Percentiles rank a stretch among this genome's conserved stretches.
phyloP scores from a whole-genome alignment of 2,797 vertebrate species.

The Tympanoctomys barrerae region DNA sequence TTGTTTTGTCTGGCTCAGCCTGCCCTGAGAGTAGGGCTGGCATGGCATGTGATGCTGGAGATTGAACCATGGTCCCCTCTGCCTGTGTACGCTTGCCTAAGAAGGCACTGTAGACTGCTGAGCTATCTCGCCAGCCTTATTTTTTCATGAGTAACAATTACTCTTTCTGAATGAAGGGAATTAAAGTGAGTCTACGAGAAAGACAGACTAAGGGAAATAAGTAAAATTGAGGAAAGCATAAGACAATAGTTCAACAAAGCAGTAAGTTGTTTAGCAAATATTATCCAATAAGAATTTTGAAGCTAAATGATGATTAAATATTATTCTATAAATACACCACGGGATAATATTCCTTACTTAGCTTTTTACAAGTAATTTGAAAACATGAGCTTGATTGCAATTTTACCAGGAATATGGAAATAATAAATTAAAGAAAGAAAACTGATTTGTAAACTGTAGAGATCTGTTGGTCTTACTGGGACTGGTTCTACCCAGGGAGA shows the following conservation, averaged over 20 bases:
- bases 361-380: background rate
- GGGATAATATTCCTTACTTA: background rate
- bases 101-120: no score
- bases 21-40: no score
- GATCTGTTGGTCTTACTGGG: no score
- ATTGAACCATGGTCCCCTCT: no score
- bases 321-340: background rate
- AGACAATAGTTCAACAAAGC: no score
- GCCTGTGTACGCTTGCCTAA: no score
- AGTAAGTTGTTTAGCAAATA: background rate
- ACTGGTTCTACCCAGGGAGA: no score
- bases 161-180: background rate
- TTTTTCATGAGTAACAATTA: background rate
- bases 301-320: background rate
- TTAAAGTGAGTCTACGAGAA: background rate
- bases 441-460: background rate
- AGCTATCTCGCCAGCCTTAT: no score
- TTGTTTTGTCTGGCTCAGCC: no score
- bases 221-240: background rate
- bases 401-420: background rate
- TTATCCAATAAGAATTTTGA: background rate
- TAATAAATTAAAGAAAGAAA: background rate
- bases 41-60: no score
- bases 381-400: background rate
- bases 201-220: background rate